Percentiles rank a stretch among this genome's conserved stretches.
Evolutionary conservation across 2,113 vertebrate genomes (phyloP).

Genomic region (Hemichromis elongatus): DNA sequence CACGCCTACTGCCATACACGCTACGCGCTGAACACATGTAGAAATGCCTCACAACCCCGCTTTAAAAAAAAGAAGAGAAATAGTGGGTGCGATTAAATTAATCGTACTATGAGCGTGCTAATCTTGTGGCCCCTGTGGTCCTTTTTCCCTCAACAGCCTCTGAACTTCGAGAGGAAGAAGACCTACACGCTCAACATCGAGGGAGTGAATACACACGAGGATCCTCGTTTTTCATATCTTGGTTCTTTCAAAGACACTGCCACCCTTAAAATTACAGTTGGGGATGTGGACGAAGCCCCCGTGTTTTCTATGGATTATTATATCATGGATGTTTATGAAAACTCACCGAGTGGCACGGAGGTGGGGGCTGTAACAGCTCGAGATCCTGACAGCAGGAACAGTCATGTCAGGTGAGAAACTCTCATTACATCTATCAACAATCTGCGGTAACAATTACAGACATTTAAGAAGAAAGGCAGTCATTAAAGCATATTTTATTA

Average conservation of each 20-base stretch:
- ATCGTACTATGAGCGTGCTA: not conserved
- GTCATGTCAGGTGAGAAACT: conserved; percentile 82
- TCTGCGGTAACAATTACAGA: not conserved
- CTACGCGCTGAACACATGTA: not conserved
- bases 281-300: conserved; percentile 91
- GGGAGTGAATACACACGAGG: conserved; percentile 89
- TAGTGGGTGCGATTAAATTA: not conserved
- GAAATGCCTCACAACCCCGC: not conserved
- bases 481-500: not conserved
- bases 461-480: not conserved
- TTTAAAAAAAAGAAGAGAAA: not conserved
- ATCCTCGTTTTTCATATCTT: conserved; percentile 89
- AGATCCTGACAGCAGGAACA: conserved; percentile 89
- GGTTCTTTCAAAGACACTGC: conserved; percentile 93
- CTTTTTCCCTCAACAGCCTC: conserved; percentile 75
- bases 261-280: conserved; percentile 89
- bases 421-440: not conserved
- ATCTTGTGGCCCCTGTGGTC: not conserved
- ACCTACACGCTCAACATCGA: conserved; percentile 92
- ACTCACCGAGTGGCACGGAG: conserved; percentile 79
- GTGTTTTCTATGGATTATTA: conserved; percentile 90
- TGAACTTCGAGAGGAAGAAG: conserved; percentile 97
- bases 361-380: conserved; percentile 90
- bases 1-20: not conserved
- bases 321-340: conserved; percentile 93